Conservation (phyloP, 2,113 vertebrate species). For the Paralichthys olivaceus region DNA sequence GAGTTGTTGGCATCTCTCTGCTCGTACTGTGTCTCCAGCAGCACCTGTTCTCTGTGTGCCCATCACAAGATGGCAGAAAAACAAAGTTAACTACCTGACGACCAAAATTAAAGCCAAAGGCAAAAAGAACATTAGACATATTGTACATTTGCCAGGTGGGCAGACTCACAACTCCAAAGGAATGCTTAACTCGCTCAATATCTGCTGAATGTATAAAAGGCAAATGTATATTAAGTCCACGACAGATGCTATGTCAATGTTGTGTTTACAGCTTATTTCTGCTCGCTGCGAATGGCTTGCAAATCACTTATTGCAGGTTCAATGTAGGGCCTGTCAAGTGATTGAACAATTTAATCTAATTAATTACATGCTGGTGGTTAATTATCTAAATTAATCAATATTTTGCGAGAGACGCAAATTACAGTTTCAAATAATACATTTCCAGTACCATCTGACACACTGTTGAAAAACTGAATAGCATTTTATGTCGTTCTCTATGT, state of each 20-base stretch:
- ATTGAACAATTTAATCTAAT: background rate
- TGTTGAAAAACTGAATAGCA: background rate
- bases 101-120: too few species aligned
- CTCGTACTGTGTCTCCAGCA: too few species aligned
- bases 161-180: too few species aligned
- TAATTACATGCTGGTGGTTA: background rate
- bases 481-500: background rate
- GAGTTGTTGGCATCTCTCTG: too few species aligned
- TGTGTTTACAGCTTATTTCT: background rate
- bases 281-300: background rate
- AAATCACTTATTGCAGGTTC: background rate
- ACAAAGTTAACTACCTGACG: too few species aligned
- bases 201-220: too few species aligned
- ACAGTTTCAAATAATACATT: background rate
- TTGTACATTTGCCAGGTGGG: too few species aligned
- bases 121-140: too few species aligned
- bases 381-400: background rate
- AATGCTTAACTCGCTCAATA: too few species aligned
- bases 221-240: too few species aligned
- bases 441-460: conserved; percentile 11
- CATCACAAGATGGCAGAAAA: too few species aligned
- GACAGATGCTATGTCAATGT: background rate
- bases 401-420: background rate
- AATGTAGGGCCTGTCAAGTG: background rate
- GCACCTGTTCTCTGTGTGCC: too few species aligned